Percentiles rank a stretch among this genome's conserved stretches.
These are phyloP conservation scores for Synergus gifuensis DNA, from an alignment of 2,888 invertebrate species.

Conservation along the genomic window DNA sequence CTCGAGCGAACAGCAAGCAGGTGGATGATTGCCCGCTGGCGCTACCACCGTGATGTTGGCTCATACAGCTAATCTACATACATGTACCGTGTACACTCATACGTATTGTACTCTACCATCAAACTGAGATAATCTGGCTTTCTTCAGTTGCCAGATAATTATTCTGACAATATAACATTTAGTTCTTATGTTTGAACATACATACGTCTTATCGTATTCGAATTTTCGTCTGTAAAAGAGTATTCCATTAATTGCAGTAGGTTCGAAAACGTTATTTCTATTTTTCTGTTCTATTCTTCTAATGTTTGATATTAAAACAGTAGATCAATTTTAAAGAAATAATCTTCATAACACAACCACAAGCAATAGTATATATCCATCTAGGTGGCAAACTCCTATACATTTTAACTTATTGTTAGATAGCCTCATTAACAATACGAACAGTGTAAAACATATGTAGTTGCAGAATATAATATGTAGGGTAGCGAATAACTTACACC, in stretches of 20 bases:
- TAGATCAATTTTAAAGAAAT: no score
- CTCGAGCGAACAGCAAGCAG: slow-evolving; percentile 66
- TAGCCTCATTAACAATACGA: slow-evolving; percentile 22
- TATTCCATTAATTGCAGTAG: no score
- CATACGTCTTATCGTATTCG: not conserved
- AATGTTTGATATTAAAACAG: no score
- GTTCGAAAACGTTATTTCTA: no score
- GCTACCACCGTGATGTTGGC: slow-evolving; percentile 58
- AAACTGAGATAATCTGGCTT: not conserved
- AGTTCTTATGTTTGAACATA: not conserved
- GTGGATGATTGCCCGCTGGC: slow-evolving; percentile 72
- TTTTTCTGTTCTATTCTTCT: no score
- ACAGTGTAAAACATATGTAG: slow-evolving; percentile 36
- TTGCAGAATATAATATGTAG: slow-evolving; percentile 23
- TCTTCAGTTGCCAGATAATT: not conserved
- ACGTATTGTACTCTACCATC: not conserved
- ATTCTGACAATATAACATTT: not conserved
- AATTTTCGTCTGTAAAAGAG: not conserved
- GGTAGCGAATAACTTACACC: not conserved
- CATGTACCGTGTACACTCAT: not conserved
- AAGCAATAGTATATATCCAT: not conserved
- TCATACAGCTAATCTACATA: slow-evolving; percentile 30
- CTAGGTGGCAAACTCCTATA: not conserved
- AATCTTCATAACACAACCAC: not conserved
- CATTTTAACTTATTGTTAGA: slow-evolving; percentile 27